Conservation (phyloP, 2,113 vertebrate species). For the Macquaria australasica region DNA sequence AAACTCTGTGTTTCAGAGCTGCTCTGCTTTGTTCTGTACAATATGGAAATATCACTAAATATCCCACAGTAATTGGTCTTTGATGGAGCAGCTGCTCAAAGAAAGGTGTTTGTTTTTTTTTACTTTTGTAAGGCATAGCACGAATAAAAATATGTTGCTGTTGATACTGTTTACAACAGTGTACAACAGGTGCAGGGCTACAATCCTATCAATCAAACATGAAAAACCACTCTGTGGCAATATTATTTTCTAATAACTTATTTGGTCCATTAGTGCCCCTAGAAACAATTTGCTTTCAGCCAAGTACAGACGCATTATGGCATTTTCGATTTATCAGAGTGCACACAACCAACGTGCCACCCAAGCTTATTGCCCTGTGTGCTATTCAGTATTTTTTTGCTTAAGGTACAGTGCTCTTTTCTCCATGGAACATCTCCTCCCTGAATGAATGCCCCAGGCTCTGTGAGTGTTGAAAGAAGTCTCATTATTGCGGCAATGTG, state of each 20-base stretch:
- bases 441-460: conserved; percentile 76
- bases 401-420: conserved; percentile 79
- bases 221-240: conserved; percentile 33
- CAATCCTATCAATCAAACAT: conserved; percentile 54
- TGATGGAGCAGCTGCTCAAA: conserved; percentile 44
- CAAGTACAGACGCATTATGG: conserved; percentile 30
- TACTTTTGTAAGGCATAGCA: conserved; percentile 24
- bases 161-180: conserved; percentile 33
- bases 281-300: conserved; percentile 53
- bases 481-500: conserved; percentile 77
- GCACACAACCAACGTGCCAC: conserved; percentile 48
- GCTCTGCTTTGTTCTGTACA: conserved; percentile 32
- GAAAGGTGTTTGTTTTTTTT: conserved; percentile 21
- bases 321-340: conserved; percentile 64
- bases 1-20: conserved; percentile 38
- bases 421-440: conserved; percentile 74
- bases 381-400: conserved; percentile 64
- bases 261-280: conserved; percentile 59
- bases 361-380: conserved; percentile 62
- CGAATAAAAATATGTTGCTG: conserved; percentile 40
- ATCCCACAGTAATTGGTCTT: conserved; percentile 32
- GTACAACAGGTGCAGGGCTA: conserved; percentile 54
- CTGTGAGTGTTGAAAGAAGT: conserved; percentile 80
- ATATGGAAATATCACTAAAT: conserved; percentile 52
- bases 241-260: conserved; percentile 43